Evolutionary conservation across 1,140 invertebrate genomes (phyloP).

Genomic region (Melipona quadrifasciata): DNA sequence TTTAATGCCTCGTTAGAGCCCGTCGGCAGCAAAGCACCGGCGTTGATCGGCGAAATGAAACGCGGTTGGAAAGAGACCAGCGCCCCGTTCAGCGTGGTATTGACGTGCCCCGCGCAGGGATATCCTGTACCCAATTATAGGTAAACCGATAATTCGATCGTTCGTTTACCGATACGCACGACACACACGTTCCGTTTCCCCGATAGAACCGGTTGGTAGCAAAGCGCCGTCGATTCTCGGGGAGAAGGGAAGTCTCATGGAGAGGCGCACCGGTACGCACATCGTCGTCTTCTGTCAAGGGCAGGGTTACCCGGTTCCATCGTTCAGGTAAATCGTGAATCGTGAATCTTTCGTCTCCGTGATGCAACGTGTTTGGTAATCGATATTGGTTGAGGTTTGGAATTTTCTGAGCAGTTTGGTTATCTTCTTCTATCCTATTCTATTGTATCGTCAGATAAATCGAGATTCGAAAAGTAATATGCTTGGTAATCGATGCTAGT

Average conservation of each 20-base stretch:
- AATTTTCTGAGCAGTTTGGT: too few species aligned
- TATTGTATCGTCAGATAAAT: too few species aligned
- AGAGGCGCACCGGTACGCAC: constrained; percentile 81
- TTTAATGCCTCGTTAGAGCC: constrained; percentile 83
- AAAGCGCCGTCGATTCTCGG: constrained; percentile 87
- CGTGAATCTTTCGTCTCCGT: not conserved
- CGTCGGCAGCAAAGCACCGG: constrained; percentile 86
- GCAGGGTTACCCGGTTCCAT: constrained; percentile 87
- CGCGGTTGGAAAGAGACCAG: constrained; percentile 72
- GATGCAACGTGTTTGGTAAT: too few species aligned
- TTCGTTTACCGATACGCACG: not conserved
- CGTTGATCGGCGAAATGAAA: constrained; percentile 81
- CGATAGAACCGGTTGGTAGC: constrained; percentile 87
- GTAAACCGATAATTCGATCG: constrained; percentile 59
- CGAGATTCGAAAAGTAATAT: too few species aligned
- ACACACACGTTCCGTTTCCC: constrained; percentile 57
- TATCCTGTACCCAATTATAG: constrained; percentile 80
- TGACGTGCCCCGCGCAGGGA: constrained; percentile 86
- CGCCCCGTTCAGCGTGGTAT: constrained; percentile 78
- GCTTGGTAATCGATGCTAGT: too few species aligned
- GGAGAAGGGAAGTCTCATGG: constrained; percentile 81
- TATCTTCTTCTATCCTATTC: too few species aligned
- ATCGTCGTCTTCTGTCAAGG: constrained; percentile 91
- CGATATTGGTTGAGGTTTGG: too few species aligned
- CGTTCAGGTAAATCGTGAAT: constrained; percentile 84